phyloP scores from a whole-genome alignment of 2,888 invertebrate genomes.

The Hirudinaria manillensis region DNA sequence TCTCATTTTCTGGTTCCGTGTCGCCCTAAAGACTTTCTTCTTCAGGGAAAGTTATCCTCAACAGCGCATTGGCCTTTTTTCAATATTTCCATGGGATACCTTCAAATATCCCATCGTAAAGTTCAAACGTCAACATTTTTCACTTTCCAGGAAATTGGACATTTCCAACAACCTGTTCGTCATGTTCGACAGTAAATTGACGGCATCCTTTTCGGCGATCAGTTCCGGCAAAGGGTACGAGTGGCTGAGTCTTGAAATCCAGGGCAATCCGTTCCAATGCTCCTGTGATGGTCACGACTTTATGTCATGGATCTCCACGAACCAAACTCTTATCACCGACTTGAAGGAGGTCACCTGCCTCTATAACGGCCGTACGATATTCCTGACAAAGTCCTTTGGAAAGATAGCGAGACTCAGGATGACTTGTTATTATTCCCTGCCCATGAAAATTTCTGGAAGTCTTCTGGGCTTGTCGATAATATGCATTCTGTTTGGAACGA shows the following conservation, averaged over 20 bases:
- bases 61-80: too few relatives aligned
- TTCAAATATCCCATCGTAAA: too few relatives aligned
- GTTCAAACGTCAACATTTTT: too few relatives aligned
- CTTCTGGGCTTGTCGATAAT: neutral
- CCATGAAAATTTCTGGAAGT: neutral
- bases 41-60: too few relatives aligned
- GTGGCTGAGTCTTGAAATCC: neutral
- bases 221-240: constrained; percentile 2
- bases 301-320: neutral
- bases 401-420: neutral
- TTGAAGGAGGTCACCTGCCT: neutral
- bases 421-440: neutral
- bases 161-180: constrained; percentile 3
- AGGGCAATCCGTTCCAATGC: constrained; percentile 9
- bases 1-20: too few relatives aligned
- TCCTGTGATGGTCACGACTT: neutral
- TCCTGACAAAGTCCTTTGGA: neutral
- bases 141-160: neutral
- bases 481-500: neutral
- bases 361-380: neutral
- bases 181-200: neutral
- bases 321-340: neutral
- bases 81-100: too few relatives aligned
- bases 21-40: too few relatives aligned
- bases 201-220: neutral